A percentile compares a stretch with the other conserved stretches of the same genome.
Conservation (phyloP, 2,888 invertebrate genomes). For the Muscina levida region DNA sequence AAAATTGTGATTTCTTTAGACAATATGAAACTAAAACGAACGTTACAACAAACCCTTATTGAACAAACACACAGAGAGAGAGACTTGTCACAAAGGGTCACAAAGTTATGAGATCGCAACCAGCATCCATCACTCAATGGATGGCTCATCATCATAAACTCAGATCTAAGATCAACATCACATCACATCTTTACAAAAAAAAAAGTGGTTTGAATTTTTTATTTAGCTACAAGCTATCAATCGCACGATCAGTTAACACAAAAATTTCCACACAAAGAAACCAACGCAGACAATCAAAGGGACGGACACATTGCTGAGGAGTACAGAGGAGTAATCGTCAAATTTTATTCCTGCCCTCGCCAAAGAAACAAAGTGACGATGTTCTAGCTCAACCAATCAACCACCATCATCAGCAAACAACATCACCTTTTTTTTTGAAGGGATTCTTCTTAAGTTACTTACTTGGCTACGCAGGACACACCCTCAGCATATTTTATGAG, state of each 20-base stretch:
- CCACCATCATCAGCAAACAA: no score
- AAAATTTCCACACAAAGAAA: constrained; percentile 5
- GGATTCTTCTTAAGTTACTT: no score
- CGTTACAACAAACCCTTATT: constrained; percentile 33
- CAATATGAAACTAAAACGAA: not conserved
- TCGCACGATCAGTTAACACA: constrained; percentile 18
- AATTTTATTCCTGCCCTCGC: no score
- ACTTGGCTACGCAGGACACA: constrained; percentile 34
- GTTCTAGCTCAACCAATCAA: not conserved
- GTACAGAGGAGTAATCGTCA: no score
- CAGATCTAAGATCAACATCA: no score
- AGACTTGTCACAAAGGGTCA: constrained; percentile 8
- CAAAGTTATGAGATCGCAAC: not conserved
- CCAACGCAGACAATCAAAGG: not conserved
- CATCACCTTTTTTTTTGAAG: no score
- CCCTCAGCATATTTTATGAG: constrained; percentile 61
- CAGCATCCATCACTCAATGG: constrained; percentile 9
- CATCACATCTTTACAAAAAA: not conserved
- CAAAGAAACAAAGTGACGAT: constrained; percentile 21
- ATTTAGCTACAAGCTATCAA: constrained; percentile 1
- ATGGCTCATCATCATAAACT: not conserved
- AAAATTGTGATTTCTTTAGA: not conserved
- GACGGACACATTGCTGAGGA: no score
- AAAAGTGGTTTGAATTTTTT: constrained; percentile 3
- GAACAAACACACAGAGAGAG: not conserved